Conservation (phyloP, 1,140 invertebrate species). For the Trachymyrmex cornetzi region DNA sequence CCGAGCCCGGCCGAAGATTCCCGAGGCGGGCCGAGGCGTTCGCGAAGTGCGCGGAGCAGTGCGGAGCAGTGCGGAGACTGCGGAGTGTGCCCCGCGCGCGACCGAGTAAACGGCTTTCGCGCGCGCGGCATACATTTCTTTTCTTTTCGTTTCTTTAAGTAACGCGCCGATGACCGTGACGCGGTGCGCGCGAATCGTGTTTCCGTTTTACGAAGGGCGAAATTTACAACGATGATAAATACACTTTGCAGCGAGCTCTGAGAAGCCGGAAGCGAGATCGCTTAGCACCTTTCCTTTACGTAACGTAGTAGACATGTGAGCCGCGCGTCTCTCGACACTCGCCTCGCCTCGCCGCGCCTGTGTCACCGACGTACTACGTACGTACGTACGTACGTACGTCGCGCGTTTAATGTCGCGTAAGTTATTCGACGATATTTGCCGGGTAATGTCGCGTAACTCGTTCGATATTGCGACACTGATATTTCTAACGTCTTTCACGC, state of each 20-base stretch:
- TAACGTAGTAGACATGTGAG: not conserved
- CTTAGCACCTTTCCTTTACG: not conserved
- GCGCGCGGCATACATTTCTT: not conserved
- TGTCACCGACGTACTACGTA: not conserved
- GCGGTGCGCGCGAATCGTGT: not conserved
- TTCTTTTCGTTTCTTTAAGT: not conserved
- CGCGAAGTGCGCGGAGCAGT: conserved; percentile 43
- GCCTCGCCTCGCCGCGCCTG: too few relatives aligned
- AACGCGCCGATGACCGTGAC: conserved; percentile 23
- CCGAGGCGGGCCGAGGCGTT: conserved; percentile 40
- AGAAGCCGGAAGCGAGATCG: conserved; percentile 5
- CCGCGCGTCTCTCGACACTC: not conserved
- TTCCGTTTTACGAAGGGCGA: conserved; percentile 22
- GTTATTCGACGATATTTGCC: conserved; percentile 58
- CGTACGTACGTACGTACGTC: conserved; percentile 19
- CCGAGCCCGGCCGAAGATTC: conserved; percentile 60
- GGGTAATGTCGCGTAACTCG: conserved; percentile 61
- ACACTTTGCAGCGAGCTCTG: not conserved
- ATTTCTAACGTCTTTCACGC: conserved; percentile 46
- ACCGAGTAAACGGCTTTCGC: conserved; percentile 19
- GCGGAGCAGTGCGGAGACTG: too few relatives aligned
- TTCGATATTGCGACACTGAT: conserved; percentile 47
- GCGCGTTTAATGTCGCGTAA: conserved; percentile 62
- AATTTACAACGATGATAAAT: conserved; percentile 32
- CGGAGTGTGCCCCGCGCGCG: not conserved